Conservation (phyloP, 2,888 invertebrate genomes). For the Erynnis tages region DNA sequence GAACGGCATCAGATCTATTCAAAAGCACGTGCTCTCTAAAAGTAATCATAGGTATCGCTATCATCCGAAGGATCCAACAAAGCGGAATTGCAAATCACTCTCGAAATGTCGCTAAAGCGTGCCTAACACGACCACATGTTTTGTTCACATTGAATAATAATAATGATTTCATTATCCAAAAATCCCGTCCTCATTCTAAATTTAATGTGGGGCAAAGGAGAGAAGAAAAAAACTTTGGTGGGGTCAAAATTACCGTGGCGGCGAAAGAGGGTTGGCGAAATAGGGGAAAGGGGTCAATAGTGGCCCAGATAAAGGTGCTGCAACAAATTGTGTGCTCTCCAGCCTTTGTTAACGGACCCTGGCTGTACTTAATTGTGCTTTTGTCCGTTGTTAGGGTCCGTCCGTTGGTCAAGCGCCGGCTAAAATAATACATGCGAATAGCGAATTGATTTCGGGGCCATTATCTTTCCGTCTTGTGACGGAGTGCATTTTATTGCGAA, state of each 20-base stretch:
- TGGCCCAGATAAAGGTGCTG: slow-evolving; percentile 77
- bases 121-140: slow-evolving; percentile 73
- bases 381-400: slow-evolving; percentile 63
- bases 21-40: slow-evolving; percentile 60
- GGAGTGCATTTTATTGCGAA: slow-evolving; percentile 26
- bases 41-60: slow-evolving; percentile 60
- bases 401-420: slow-evolving; percentile 58
- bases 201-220: slow-evolving; percentile 13
- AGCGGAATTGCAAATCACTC: slow-evolving; percentile 70
- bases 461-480: slow-evolving; percentile 24
- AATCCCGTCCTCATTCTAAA: slow-evolving; percentile 40
- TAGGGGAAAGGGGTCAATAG: slow-evolving; percentile 80
- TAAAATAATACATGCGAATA: slow-evolving; percentile 47
- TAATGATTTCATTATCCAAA: slow-evolving; percentile 53
- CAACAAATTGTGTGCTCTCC: slow-evolving; percentile 76
- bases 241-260: slow-evolving; percentile 42
- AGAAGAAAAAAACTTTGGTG: slow-evolving; percentile 14
- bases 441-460: slow-evolving; percentile 34
- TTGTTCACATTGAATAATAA: slow-evolving; percentile 72
- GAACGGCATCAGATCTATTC: slow-evolving; percentile 35
- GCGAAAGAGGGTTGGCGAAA: slow-evolving; percentile 55
- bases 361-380: slow-evolving; percentile 79
- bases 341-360: slow-evolving; percentile 73
- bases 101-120: slow-evolving; percentile 73
- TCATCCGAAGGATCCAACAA: slow-evolving; percentile 49